Base-by-base conservation (phyloP, 2,797 vertebrate genomes). In the Podargus strigoides region DNA sequence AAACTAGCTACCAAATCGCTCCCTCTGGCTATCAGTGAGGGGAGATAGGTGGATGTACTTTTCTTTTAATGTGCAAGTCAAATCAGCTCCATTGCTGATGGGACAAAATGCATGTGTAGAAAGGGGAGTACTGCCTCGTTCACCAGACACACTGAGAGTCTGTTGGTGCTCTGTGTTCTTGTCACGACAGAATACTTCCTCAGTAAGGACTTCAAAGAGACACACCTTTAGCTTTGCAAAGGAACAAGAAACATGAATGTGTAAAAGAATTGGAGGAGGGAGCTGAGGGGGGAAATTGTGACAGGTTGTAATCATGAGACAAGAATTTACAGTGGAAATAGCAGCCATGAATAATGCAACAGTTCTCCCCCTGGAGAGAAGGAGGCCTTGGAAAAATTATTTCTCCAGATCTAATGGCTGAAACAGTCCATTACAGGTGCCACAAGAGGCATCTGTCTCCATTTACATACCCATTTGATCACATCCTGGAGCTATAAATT, bases 351-450 rank as follows among this genome's bases (percentile, higher is more conserved):
- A 94, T 96, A 93, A 96, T 91, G 89, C 85, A 96, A 41, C 59
- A 89, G 59, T 79, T 78, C 79, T 89, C 26, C 58, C 90, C 49
- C 52, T 26, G 59, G 76, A 93, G 83, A 96, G 87, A 77, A 93
- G 86, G 50, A 74, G 42, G 22, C 36, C 74, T 94, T 42, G 64
- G 47, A 91, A 85, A 95, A 83, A 84, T 52, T 58, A 94, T 94
- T 96, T 88, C 81, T 93, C 72, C 77, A 89, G 52, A 83, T 94
- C 67, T 94, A 93, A 90, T 78, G 82, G 68, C 46, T 89, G 79
- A 92, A 94, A 95, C 17, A 87, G 90, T 95, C 91, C 94, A 77
- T 96, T 97, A 93, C 68, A 94, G 93, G 85, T 94, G 73, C 69
- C 95, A 89, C 74, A 94, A 81, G 87, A 92, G 73, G 76, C 80